phyloP scores from a whole-genome alignment of 64 coral and sea anemone genomes.

The Pocillopora verrucosa region DNA sequence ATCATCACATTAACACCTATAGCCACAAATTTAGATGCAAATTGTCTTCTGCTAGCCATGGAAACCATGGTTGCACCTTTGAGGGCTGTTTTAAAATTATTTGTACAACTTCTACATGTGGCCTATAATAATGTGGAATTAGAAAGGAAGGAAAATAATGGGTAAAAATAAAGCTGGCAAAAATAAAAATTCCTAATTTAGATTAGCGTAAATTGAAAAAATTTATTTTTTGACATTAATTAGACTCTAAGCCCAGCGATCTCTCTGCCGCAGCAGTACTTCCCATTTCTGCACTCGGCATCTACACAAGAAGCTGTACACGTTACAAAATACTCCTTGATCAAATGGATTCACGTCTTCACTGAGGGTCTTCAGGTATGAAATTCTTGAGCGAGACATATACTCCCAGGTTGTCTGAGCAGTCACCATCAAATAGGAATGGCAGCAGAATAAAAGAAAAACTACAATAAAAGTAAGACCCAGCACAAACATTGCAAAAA shows the following conservation, averaged over 20 bases:
- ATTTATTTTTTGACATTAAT: background rate
- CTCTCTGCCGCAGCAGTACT: conserved; percentile 73
- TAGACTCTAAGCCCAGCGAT: conserved; percentile 73
- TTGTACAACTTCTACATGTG: no score
- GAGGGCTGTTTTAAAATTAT: no score
- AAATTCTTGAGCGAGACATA: conserved; percentile 95
- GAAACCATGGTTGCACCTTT: no score
- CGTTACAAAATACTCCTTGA: conserved; percentile 85
- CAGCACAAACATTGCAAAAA: conserved; percentile 72
- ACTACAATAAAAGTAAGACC: conserved; percentile 67
- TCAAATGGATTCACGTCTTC: conserved; percentile 98
- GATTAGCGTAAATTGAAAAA: background rate
- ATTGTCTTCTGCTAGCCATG: no score
- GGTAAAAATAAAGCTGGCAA: background rate
- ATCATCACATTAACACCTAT: no score
- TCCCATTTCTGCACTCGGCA: conserved; percentile 96
- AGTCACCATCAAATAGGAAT: conserved; percentile 81
- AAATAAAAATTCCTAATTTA: background rate
- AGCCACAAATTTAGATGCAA: no score
- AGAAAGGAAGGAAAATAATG: no score
- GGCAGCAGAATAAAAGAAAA: conserved; percentile 73
- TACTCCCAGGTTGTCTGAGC: conserved; percentile 96
- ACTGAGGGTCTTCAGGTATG: conserved; percentile 89
- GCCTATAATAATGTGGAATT: no score
- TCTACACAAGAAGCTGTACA: conserved; percentile 88